These are phyloP conservation scores for Cryptus viduatorius DNA, from an alignment of 2,888 invertebrate species.

Conservation along the genomic window DNA sequence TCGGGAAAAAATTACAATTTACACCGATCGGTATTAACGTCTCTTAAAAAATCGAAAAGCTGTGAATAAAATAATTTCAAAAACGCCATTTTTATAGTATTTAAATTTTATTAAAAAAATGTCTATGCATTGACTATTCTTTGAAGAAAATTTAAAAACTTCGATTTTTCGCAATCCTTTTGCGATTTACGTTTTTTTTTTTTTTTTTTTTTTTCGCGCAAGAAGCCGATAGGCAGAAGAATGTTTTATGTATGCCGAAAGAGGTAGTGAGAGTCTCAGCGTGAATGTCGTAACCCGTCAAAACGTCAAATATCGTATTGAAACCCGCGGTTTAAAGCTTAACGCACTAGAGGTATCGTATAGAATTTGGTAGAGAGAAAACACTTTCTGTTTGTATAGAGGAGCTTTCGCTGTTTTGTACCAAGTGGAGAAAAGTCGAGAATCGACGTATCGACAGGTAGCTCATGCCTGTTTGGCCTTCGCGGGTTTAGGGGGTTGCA, in stretches of 20 bases:
- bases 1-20: too few species aligned
- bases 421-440: constrained; percentile 46
- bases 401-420: constrained; percentile 48
- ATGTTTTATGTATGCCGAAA: neutral
- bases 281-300: constrained; percentile 26
- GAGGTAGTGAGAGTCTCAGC: neutral
- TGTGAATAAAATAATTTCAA: too few species aligned
- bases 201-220: too few species aligned
- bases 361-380: constrained; percentile 36
- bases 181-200: too few species aligned
- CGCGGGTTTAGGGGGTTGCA: neutral
- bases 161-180: too few species aligned
- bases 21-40: too few species aligned
- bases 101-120: too few species aligned
- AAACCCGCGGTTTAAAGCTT: constrained; percentile 5
- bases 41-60: too few species aligned
- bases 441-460: constrained; percentile 65
- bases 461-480: constrained; percentile 56
- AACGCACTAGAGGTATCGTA: constrained; percentile 6
- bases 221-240: neutral
- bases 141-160: too few species aligned
- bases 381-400: constrained; percentile 17
- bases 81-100: too few species aligned
- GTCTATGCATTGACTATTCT: too few species aligned
- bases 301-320: constrained; percentile 48